Evolutionary conservation across 2,888 invertebrate species (phyloP).

Genomic region (Callimorpha dominula): DNA sequence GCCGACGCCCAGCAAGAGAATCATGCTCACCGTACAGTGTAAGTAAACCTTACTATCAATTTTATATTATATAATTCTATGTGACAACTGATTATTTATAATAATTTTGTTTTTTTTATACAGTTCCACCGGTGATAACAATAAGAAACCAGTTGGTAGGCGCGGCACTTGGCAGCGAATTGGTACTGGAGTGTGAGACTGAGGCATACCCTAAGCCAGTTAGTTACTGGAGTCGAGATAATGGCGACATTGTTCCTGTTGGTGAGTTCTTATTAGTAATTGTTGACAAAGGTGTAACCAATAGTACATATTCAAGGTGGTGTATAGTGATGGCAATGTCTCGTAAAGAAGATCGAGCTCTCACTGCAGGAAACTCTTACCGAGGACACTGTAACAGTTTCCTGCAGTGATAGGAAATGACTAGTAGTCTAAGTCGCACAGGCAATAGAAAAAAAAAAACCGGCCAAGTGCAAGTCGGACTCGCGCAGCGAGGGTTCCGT

Average conservation of each 20-base stretch:
- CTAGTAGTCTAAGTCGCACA: no score
- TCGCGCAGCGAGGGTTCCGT: no score
- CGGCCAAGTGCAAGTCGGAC: no score
- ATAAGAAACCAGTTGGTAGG: conserved; percentile 95
- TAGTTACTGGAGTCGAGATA: conserved; percentile 94
- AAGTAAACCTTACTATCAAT: conserved; percentile 68
- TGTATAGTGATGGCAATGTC: no score
- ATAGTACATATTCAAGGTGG: not conserved
- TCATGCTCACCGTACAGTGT: conserved; percentile 95
- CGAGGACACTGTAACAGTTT: no score
- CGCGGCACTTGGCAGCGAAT: conserved; percentile 90
- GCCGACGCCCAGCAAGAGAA: conserved; percentile 95
- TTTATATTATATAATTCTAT: no score
- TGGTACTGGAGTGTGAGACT: conserved; percentile 93
- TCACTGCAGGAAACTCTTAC: no score
- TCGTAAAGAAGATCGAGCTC: no score
- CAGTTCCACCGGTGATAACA: conserved; percentile 95
- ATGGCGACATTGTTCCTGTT: conserved; percentile 91
- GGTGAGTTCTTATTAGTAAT: conserved; percentile 82
- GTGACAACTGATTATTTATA: not conserved
- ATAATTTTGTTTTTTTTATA: not conserved
- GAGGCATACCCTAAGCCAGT: conserved; percentile 95
- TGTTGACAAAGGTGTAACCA: not conserved
- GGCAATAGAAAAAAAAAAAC: no score
- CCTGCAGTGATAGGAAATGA: no score